Evolutionary conservation across 1,140 invertebrate species (phyloP).

Genomic region (Parapsyche elsis): DNA sequence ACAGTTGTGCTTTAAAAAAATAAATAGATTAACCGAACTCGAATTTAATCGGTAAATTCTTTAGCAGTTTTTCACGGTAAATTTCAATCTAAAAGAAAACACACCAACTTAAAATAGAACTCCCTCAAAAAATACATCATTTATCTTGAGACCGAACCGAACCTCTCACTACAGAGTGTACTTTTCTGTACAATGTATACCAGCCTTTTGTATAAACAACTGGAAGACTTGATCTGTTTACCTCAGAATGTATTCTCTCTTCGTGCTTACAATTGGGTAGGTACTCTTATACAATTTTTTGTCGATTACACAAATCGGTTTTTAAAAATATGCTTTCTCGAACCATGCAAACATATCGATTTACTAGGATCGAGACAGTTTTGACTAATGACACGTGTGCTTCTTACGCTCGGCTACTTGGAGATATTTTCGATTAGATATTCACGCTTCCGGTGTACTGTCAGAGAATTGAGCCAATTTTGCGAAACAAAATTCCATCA

Average conservation of each 20-base stretch:
- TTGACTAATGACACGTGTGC: conserved; percentile 2
- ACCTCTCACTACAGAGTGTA: conserved; percentile 20
- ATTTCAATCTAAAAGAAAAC: background rate
- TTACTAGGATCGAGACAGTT: background rate
- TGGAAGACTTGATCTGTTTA: background rate
- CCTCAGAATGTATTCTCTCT: no score
- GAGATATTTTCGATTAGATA: background rate
- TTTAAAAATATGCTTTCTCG: no score
- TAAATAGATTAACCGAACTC: no score
- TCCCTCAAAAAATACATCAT: conserved; percentile 43
- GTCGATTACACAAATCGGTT: no score
- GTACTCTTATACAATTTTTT: background rate
- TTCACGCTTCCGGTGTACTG: no score
- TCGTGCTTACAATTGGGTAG: no score
- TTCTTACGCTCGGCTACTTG: background rate
- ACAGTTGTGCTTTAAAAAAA: no score
- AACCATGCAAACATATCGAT: no score
- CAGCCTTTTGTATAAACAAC: background rate
- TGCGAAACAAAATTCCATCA: background rate
- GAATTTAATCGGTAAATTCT: no score
- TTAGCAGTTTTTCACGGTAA: no score
- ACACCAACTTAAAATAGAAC: conserved; percentile 27
- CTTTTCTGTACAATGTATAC: background rate
- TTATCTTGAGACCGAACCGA: conserved; percentile 40
- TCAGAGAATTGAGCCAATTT: background rate